Percentiles rank a stretch among this genome's conserved stretches.
Conservation (phyloP, 2,113 vertebrate genomes). For the Callaeas wilsoni region DNA sequence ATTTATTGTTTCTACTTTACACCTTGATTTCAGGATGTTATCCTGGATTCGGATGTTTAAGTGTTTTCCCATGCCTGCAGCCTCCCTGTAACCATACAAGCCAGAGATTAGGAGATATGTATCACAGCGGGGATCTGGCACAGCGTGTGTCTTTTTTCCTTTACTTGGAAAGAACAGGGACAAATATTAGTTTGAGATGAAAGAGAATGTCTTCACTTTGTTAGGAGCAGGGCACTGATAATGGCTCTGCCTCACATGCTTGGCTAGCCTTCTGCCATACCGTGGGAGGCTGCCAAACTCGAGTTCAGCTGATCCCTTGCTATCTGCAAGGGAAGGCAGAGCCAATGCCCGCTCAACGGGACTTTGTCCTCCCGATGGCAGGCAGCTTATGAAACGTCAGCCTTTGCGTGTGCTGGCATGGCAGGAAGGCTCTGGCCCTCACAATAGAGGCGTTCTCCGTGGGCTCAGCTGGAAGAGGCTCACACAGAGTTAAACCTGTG, state of each 20-base stretch:
- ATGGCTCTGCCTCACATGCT: constrained; percentile 25
- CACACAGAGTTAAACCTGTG: background rate
- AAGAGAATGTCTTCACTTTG: constrained; percentile 33
- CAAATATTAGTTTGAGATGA: constrained; percentile 46
- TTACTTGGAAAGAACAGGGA: constrained; percentile 19
- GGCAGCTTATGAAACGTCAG: background rate
- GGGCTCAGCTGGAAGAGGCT: background rate
- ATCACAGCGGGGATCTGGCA: background rate
- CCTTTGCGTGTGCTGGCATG: background rate
- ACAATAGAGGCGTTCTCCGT: background rate
- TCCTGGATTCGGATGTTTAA: background rate
- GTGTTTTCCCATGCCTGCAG: background rate
- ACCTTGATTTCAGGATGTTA: background rate
- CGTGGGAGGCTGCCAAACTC: constrained; percentile 48
- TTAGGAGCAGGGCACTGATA: background rate
- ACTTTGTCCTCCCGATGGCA: constrained; percentile 34
- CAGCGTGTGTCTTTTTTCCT: background rate
- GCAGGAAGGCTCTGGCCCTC: background rate
- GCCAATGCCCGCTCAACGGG: constrained; percentile 32
- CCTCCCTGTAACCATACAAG: background rate
- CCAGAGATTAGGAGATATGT: background rate
- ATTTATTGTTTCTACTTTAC: background rate
- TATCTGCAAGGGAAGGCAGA: constrained; percentile 34
- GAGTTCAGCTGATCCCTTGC: constrained; percentile 29
- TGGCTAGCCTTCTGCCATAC: constrained; percentile 27